Evolutionary conservation across 2,888 invertebrate genomes (phyloP), one percentile per base, ranked within the genome.

Genomic region (Tiliacea aurago): DNA sequence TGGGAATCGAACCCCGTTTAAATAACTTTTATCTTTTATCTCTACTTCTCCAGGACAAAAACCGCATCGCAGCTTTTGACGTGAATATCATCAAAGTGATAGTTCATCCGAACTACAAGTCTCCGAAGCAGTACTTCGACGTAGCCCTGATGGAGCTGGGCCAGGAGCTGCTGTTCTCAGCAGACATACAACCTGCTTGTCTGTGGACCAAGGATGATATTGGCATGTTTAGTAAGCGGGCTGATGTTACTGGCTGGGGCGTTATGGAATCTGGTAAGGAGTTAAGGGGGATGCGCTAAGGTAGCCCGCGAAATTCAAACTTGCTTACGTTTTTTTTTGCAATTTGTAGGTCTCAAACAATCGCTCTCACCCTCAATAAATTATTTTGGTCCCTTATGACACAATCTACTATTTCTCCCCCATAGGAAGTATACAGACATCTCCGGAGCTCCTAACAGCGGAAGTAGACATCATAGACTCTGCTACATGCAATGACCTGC

Each of bases 161-260:
- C 2, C 45, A 45, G 0, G 64, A 73, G 0, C 80, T 94, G 3
- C 63, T 33, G 0, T 93, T 94, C 68, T 86, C 89, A 1, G 78
- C 82, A n/a, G 78, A 83, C 43, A 77, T 93, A 43, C 91, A 90
- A 56, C 95, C 95, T 5, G 94, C 94, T 11, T 95, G 95, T 67
- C 78, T 95, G 33, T 94, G 92, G 92, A 85, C 84, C 0, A 83
- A 86, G 15, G 68, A 68, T 45, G 89, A 91, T 58, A 75, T 83
- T 4, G 81, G 61, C 4, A 65, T 77, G 18, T 81, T 91, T 41
- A 90, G 90, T 4, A 45, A 56, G 0, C 75, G 86, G n/a, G 92
- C 89, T 10, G 87, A 87, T 2, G 71, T 92, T 3, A 91, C 94
- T 61, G 95, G 95, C 10, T 95, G 95, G 95, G 94, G 94, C 0